Evolutionary conservation across 2,113 vertebrate species (phyloP), one percentile per base, ranked within the genome.

Genomic region (Monarcha castaneiventris): DNA sequence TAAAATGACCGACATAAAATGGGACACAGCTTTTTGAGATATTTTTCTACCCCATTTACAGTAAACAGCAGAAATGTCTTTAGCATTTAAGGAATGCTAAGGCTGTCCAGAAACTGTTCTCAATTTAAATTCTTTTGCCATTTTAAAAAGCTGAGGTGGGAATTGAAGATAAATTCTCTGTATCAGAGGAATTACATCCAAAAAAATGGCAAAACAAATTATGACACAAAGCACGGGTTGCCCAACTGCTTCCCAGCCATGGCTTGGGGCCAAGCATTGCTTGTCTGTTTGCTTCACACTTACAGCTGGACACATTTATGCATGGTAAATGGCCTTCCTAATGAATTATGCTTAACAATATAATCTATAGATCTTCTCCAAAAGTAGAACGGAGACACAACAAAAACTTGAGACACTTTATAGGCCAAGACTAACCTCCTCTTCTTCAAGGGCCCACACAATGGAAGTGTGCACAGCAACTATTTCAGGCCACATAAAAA

Each of bases 241-340:
- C 71, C 63, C 92, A 95, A 69, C n/a, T 94, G 82, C 84, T 96
- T 92, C 95, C 85, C 71, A 85, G 85, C 75, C 93, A 93, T 41
- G 22, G 94, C 58, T 41, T 91, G 51, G 62, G 86, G 78, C 78
- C 90, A 94, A 94, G 73, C 69, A 83, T 62, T 23, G 3, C 90
- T 92, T 95, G 86, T 71, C 55, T 93, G 56, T 83, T 94, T 94
- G 54, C 82, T 91, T 92, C 11, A 11, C 51, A 52, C 91, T 55
- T 94, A 93, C 66, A 94, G 66, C 79, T 95, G 74, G 85, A 91
- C 87, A 94, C 71, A 83, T 58, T 96, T 79, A 63, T 27, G 15
- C 51, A 83, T 26, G 55, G 82, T 85, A 93, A 94, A 48, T 66
- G 67, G 37, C 66, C 61, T 93, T 90, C 58, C 76, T 90, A 96